A percentile compares a stretch with the other conserved stretches of the same genome.
Conservation (phyloP, 2,888 invertebrate species). For the Cryptops parisi region DNA sequence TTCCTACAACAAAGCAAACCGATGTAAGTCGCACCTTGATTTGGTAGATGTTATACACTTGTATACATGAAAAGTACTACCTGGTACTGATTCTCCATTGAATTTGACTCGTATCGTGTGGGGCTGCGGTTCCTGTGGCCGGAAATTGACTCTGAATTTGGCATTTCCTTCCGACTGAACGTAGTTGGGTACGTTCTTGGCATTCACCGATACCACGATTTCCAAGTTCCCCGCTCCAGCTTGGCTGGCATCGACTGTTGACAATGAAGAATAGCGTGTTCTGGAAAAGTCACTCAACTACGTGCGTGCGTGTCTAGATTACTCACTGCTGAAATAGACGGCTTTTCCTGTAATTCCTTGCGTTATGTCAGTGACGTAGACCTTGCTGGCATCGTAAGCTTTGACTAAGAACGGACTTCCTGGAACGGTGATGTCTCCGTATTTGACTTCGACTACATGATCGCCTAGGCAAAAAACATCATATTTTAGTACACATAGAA, state of each 20-base stretch:
- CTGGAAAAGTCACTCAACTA: too few species aligned
- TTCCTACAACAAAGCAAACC: slow-evolving; percentile 13
- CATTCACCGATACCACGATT: slow-evolving; percentile 91
- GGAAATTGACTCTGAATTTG: slow-evolving; percentile 85
- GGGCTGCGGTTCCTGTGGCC: slow-evolving; percentile 81
- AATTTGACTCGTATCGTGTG: slow-evolving; percentile 82
- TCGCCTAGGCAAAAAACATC: slow-evolving; percentile 41
- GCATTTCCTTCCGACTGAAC: slow-evolving; percentile 96
- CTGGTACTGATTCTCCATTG: slow-evolving; percentile 50
- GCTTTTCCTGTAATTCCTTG: slow-evolving; percentile 82
- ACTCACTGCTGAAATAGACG: slow-evolving; percentile 79
- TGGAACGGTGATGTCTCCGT: slow-evolving; percentile 63
- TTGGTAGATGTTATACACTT: not conserved
- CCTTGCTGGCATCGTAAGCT: slow-evolving; percentile 87
- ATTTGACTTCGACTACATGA: slow-evolving; percentile 69
- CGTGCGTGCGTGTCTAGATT: too few species aligned
- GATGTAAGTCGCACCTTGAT: too few species aligned
- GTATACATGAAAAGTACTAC: slow-evolving; percentile 26
- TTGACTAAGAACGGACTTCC: slow-evolving; percentile 92
- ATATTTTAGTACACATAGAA: not conserved
- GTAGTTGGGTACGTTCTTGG: slow-evolving; percentile 94
- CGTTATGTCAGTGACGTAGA: slow-evolving; percentile 86
- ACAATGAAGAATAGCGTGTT: slow-evolving; percentile 15
- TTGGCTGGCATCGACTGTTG: slow-evolving; percentile 41
- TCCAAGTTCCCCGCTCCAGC: slow-evolving; percentile 90